phyloP scores from a whole-genome alignment of 2,888 invertebrate species.

The Limenitis camilla region DNA sequence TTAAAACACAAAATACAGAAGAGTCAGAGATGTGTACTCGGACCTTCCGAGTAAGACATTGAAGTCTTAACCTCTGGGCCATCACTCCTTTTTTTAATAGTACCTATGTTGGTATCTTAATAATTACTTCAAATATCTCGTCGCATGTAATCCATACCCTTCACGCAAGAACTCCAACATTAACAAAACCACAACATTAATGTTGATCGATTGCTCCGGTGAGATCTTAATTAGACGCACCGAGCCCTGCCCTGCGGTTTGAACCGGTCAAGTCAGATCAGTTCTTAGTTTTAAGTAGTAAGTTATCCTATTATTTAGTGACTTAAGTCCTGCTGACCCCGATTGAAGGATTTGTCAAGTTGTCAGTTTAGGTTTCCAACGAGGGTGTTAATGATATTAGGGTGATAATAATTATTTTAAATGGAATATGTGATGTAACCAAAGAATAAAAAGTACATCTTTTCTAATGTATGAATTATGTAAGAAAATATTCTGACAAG shows the following conservation, averaged over 20 bases:
- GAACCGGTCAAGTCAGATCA: background rate
- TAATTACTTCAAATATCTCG: background rate
- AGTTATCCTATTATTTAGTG: background rate
- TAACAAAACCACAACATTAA: slow-evolving; percentile 8
- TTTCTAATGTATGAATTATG: no score
- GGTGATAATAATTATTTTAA: background rate
- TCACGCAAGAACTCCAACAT: background rate
- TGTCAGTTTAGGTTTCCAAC: background rate
- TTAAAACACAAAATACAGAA: no score
- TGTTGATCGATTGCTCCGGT: slow-evolving; percentile 13
- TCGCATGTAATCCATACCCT: background rate
- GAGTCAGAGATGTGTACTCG: no score
- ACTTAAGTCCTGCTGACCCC: background rate
- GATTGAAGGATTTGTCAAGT: background rate
- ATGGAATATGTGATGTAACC: no score
- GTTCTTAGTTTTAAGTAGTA: no score
- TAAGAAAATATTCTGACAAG: no score
- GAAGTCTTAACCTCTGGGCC: no score
- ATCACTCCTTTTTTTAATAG: no score
- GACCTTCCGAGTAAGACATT: no score
- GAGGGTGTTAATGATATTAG: background rate
- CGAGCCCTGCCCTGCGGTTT: slow-evolving; percentile 11
- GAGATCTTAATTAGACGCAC: slow-evolving; percentile 13
- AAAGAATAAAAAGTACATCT: no score
- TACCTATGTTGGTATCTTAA: no score